These are phyloP conservation scores for Forbesichthys agassizii DNA, from an alignment of 2,113 vertebrate genomes.

Conservation along the genomic window DNA sequence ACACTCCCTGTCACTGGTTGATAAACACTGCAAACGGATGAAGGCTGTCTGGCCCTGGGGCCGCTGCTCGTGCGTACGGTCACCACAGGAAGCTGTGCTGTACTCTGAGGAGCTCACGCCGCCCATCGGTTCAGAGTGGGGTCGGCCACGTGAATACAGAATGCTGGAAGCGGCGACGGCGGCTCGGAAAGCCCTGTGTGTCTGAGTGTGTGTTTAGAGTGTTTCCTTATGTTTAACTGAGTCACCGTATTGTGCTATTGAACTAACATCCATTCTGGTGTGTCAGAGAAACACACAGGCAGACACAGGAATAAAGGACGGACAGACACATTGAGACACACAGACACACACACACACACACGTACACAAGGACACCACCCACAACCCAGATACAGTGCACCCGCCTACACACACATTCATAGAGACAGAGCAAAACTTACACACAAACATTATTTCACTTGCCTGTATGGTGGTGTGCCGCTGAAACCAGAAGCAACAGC, in stretches of 20 bases:
- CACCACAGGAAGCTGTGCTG: conserved; percentile 37
- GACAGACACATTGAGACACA: conserved; percentile 29
- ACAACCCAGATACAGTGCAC: too few relatives aligned
- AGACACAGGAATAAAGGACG: conserved; percentile 8
- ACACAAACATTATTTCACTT: conserved; percentile 28
- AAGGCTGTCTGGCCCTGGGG: conserved; percentile 34
- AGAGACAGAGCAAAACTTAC: not conserved
- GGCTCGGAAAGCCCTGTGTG: conserved; percentile 5
- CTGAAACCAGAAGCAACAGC: conserved; percentile 56
- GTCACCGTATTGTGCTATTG: conserved; percentile 47
- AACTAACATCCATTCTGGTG: conserved; percentile 40
- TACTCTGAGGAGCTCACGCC: conserved; percentile 44
- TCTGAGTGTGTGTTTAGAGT: conserved; percentile 63
- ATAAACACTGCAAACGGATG: conserved; percentile 70
- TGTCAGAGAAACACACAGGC: too few relatives aligned
- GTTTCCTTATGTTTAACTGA: conserved; percentile 60
- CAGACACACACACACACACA: conserved; percentile 28
- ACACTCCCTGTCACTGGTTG: conserved; percentile 62
- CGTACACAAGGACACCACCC: not conserved
- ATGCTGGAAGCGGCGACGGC: conserved; percentile 29
- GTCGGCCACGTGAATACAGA: conserved; percentile 46
- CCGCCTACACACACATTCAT: not conserved
- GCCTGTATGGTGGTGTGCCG: conserved; percentile 43
- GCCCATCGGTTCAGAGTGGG: conserved; percentile 42
- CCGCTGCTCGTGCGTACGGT: conserved; percentile 21